Evolutionary conservation across 2,888 invertebrate species (phyloP), one percentile per base, ranked within the genome.

Genomic region (Drosophila meridionalis): DNA sequence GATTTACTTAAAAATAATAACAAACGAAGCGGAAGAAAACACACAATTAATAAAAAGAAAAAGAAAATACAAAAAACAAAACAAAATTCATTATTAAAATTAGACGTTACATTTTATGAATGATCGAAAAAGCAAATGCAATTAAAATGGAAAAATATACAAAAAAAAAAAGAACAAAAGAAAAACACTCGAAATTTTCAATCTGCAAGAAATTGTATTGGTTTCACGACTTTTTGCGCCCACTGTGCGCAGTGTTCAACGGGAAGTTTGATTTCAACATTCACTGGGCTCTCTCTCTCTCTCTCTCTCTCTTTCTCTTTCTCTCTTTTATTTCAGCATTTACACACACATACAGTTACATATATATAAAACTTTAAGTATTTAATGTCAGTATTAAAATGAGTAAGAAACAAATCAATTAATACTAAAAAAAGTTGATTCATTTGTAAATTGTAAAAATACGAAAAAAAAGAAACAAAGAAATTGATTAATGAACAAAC

Each of bases 101-200:
- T 90, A 89, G 86, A 91, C 91, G 91, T 91, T 91, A 91, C 90
- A 87, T 85, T 85, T 79, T 87, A 88, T 88, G 88, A 87, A 80
- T 80, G 85, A 85, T 82, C 72, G 81, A 86, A 74, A 82, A 87
- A 82, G 75, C 86, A 85, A 85, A 84, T 67, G 81, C 86, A 85
- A 87, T 87, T 85, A 87, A 85, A 84, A 85, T 73, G 58, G 34
- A 83, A 70, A 68, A 74, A 69, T 71, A 67, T 59, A 78, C 73
- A 81, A 60, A 74, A 74, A 60, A 74, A 74, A 70, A 32, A 52
- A 52, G 26, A 52, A 42, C 28, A 69, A 60, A 50, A 50, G 50
- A 32, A 47, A 47, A 69, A 69, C 59, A 79, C 70, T 64, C 68
- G 72, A 80, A 69, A 84, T 82, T 84, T 42, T 78, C 69, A 55